Evolutionary conservation across 2,888 invertebrate species (phyloP).

Genomic region (Dynastes tityus): DNA sequence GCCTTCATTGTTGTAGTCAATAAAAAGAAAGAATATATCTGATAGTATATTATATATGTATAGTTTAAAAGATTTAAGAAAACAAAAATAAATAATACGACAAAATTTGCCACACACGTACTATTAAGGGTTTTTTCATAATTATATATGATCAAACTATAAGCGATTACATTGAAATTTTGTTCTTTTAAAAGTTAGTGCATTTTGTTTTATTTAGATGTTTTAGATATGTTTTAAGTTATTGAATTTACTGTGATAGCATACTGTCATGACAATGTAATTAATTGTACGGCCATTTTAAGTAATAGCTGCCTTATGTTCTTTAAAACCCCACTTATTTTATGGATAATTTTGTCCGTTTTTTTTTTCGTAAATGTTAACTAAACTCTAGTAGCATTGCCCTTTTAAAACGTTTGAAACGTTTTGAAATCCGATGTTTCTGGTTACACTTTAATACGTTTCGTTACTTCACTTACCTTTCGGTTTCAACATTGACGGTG

Average conservation of each 20-base stretch:
- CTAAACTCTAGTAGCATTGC: constrained; percentile 17
- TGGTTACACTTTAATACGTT: constrained; percentile 35
- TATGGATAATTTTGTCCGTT: not conserved
- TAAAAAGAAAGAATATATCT: constrained; percentile 46
- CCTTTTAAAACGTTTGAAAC: constrained; percentile 23
- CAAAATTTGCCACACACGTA: constrained; percentile 47
- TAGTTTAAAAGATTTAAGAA: constrained; percentile 51
- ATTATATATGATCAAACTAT: constrained; percentile 61
- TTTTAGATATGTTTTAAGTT: constrained; percentile 59
- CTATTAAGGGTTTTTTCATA: constrained; percentile 46
- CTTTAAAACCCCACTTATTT: constrained; percentile 27
- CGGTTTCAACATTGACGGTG: not conserved
- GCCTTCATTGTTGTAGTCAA: constrained; percentile 54
- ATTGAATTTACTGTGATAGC: constrained; percentile 66
- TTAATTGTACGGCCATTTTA: constrained; percentile 44
- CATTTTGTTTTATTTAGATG: constrained; percentile 54
- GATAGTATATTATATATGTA: constrained; percentile 48
- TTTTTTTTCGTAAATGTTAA: constrained; percentile 17
- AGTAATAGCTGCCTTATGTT: constrained; percentile 40
- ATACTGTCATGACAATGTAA: constrained; percentile 65
- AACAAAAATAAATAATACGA: constrained; percentile 42
- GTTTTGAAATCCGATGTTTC: constrained; percentile 36
- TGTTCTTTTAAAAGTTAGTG: constrained; percentile 56
- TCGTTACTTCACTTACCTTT: not conserved
- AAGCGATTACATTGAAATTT: constrained; percentile 59